Evolutionary conservation across 2,888 invertebrate species (phyloP).

Genomic region (Allygus modestus): DNA sequence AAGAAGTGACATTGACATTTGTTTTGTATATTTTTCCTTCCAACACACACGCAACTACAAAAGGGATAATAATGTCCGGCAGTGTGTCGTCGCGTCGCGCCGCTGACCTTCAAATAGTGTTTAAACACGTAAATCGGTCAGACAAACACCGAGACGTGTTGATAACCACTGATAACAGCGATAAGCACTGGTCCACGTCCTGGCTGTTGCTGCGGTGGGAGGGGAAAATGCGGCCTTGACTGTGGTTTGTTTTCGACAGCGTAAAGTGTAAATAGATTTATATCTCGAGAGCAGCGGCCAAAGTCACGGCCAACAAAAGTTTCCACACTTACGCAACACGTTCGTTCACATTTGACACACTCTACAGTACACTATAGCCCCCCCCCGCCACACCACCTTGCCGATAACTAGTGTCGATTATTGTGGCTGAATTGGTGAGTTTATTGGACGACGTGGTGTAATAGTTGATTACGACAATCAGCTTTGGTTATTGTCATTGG

Average conservation of each 20-base stretch:
- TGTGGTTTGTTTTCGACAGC: slow-evolving; percentile 1
- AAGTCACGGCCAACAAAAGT: slow-evolving; percentile 39
- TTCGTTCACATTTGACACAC: slow-evolving; percentile 35
- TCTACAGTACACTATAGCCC: neutral
- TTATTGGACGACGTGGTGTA: neutral
- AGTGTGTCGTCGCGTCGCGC: too few relatives aligned
- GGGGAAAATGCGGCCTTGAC: slow-evolving; percentile 28
- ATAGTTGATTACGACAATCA: neutral
- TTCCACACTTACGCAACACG: slow-evolving; percentile 26
- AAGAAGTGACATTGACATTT: too few relatives aligned
- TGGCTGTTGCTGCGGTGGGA: neutral
- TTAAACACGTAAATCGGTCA: slow-evolving; percentile 23
- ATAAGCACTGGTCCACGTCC: neutral
- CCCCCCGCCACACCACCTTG: neutral
- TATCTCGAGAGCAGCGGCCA: slow-evolving; percentile 3
- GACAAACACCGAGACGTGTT: neutral
- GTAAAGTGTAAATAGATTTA: slow-evolving; percentile 27
- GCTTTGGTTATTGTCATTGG: neutral
- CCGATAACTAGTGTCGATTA: neutral
- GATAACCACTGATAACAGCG: slow-evolving; percentile 15
- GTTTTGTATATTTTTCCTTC: too few relatives aligned
- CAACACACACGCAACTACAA: too few relatives aligned
- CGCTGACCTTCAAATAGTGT: neutral
- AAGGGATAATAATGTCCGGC: too few relatives aligned
- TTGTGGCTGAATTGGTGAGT: neutral